phyloP scores from a whole-genome alignment of 2,113 vertebrate species.

The Rhinoderma darwinii region DNA sequence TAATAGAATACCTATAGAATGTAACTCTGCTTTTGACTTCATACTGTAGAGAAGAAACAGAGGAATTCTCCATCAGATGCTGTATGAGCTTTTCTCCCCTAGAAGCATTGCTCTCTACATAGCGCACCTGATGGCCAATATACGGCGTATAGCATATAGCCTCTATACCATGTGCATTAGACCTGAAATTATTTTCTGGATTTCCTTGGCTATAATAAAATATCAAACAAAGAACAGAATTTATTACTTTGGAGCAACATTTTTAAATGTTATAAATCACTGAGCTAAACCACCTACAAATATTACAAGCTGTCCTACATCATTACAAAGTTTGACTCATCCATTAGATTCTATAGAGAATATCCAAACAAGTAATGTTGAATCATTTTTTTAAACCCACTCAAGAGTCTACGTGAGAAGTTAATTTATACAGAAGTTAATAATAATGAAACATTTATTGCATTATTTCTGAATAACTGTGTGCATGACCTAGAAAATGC shows the following conservation, averaged over 20 bases:
- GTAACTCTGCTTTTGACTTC: too few relatives aligned
- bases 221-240: neutral
- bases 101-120: too few relatives aligned
- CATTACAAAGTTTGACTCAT: conserved; percentile 35
- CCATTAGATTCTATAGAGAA: neutral
- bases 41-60: too few relatives aligned
- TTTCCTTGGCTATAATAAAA: neutral
- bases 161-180: neutral
- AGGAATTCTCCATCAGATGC: too few relatives aligned
- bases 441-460: conserved; percentile 20
- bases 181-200: neutral
- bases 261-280: neutral
- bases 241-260: neutral
- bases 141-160: too few relatives aligned
- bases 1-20: too few relatives aligned
- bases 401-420: neutral
- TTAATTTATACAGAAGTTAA: conserved; percentile 21
- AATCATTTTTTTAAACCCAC: conserved; percentile 43
- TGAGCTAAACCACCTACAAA: conserved; percentile 19
- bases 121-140: too few relatives aligned
- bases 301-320: neutral
- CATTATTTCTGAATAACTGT: neutral
- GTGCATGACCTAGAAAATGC: neutral
- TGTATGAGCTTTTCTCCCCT: too few relatives aligned
- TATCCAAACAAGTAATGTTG: conserved; percentile 11